Evolutionary conservation across 1,140 invertebrate genomes (phyloP).

Genomic region (Drosophila leontia): DNA sequence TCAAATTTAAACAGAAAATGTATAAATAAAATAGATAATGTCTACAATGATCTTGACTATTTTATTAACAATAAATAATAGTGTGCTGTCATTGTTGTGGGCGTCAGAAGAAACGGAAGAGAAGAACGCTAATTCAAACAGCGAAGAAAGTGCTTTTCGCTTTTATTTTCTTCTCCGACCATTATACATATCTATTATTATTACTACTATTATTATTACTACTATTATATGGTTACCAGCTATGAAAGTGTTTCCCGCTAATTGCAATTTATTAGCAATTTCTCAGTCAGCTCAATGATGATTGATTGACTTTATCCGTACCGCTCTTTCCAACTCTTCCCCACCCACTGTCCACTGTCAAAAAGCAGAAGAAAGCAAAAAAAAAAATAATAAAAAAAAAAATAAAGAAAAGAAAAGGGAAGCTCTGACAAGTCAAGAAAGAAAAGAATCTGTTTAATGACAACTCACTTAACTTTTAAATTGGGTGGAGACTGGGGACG

Average conservation of each 20-base stretch:
- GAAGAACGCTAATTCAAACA: constrained; percentile 6
- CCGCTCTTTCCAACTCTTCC: too few relatives aligned
- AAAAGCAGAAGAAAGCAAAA: constrained; percentile 25
- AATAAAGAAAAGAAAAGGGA: constrained; percentile 34
- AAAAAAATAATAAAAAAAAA: not conserved
- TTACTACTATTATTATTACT: not conserved
- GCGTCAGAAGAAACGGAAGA: constrained; percentile 23
- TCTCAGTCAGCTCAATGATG: constrained; percentile 53
- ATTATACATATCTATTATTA: constrained; percentile 5
- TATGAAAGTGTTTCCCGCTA: constrained; percentile 49
- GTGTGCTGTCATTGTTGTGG: constrained; percentile 31
- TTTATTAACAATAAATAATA: not conserved
- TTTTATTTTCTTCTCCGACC: constrained; percentile 26
- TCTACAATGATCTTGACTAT: not conserved
- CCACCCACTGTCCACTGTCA: constrained; percentile 15
- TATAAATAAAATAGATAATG: not conserved
- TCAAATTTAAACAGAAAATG: not conserved
- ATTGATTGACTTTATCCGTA: constrained; percentile 45
- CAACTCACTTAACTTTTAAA: constrained; percentile 53
- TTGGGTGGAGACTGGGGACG: not conserved
- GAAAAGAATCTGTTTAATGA: constrained; percentile 56
- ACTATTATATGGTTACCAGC: constrained; percentile 16
- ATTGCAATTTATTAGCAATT: constrained; percentile 63
- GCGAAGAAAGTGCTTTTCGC: constrained; percentile 52
- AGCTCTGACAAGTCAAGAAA: constrained; percentile 26